Percentiles rank a stretch among this genome's conserved stretches.
These are phyloP conservation scores for Pandemis cinnamomeana DNA, from an alignment of 2,888 invertebrate genomes.

Conservation along the genomic window DNA sequence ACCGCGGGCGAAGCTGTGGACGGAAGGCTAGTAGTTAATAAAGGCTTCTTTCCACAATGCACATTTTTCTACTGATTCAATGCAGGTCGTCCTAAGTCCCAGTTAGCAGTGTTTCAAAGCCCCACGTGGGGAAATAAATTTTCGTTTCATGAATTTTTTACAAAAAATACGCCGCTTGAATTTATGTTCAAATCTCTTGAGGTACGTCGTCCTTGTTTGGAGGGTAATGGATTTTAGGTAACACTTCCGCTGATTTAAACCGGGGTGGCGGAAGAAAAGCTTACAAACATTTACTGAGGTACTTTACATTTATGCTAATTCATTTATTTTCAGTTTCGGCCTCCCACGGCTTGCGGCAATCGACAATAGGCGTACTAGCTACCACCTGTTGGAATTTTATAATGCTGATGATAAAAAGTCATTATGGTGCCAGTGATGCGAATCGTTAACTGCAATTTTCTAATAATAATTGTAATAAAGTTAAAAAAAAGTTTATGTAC, in stretches of 20 bases:
- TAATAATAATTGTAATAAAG: too few relatives aligned
- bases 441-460: too few relatives aligned
- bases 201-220: slow-evolving; percentile 19
- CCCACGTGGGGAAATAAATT: slow-evolving; percentile 22
- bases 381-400: slow-evolving; percentile 16
- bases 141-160: slow-evolving; percentile 26
- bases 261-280: slow-evolving; percentile 2
- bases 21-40: too few relatives aligned
- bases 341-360: background rate
- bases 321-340: slow-evolving; percentile 13
- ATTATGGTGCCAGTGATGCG: too few relatives aligned
- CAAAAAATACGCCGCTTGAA: slow-evolving; percentile 26
- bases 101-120: slow-evolving; percentile 16
- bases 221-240: slow-evolving; percentile 36
- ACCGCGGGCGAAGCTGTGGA: too few relatives aligned
- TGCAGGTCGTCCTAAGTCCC: slow-evolving; percentile 18
- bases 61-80: background rate
- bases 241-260: slow-evolving; percentile 22
- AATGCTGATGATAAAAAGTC: background rate
- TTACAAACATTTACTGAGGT: background rate
- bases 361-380: background rate
- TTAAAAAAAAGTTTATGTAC: too few relatives aligned
- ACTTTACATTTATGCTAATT: slow-evolving; percentile 7
- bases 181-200: slow-evolving; percentile 26
- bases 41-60: background rate